Evolutionary conservation across 30 jellyfish, hydroid and myxozoan genomes (phyloP), one percentile per base, ranked within the genome.

Genomic region (Hydra vulgaris): DNA sequence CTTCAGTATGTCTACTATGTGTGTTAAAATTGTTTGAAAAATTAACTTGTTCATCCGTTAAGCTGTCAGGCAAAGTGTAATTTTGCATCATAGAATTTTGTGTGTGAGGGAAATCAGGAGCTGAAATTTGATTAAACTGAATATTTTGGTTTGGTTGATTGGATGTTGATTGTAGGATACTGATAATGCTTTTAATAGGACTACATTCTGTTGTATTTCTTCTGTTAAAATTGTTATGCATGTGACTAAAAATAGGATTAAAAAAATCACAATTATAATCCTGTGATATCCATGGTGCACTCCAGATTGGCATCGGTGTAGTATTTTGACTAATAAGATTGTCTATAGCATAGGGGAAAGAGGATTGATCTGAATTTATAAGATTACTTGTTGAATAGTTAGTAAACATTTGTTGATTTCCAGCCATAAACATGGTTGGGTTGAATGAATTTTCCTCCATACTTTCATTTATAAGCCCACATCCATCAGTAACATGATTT

Each of bases 171-270:
- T 83, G 81, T 8, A 83, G 27, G 19, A 83, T 83, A 77, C 90
- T 91, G 69, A 91, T 87, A 74, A 85, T 91, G 83, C 96, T 89
- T 55, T 91, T 83, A 21, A 91, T 83, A 40, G 98, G 98, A 66
- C 98, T 91, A 66, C 81, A 87, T 55, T 86, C 98, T 23, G 90
- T 83, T 8, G 94, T 78, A 20, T 80, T 70, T 26, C 83, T 74
- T 66, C 80, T 74, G 0, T 80, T 74, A 19, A 23, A 16, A 74
- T 66, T 80, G 27, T 80, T 67, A 18, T 80, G 82, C 71, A 80
- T 23, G 18, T 67, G 25, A n/a, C 53, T 23, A 22, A 80, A 61
- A 20, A 25, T 66, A 25, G 27, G 79, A 27, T 23, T 12, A 8
- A 80, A 27, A 21, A 66, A 52, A 52, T 80, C 71, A 17, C 27